These are phyloP conservation scores for Orientallactaga sibirica DNA, from an alignment of 2,797 vertebrate species.

Conservation along the genomic window DNA sequence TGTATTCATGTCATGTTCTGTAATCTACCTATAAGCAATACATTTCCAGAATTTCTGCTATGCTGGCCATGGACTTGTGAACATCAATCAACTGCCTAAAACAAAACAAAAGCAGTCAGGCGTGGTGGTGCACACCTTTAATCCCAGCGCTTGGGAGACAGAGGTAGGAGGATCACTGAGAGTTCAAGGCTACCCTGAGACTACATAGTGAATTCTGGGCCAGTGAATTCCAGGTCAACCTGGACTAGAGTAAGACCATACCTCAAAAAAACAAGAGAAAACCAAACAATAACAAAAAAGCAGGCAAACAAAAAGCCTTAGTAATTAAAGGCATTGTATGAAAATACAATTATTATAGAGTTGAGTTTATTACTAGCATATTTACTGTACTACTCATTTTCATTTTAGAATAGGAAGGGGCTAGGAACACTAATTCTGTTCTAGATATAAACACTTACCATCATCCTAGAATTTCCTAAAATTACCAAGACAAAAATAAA, in stretches of 20 bases:
- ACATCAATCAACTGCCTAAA: background rate
- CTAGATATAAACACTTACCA: background rate
- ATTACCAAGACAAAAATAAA: background rate
- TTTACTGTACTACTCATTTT: background rate
- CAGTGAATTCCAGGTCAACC: no score
- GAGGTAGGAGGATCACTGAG: no score
- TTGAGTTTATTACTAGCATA: background rate
- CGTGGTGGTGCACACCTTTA: no score
- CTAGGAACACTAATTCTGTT: background rate
- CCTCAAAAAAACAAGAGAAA: background rate
- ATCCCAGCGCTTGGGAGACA: no score
- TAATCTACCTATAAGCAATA: background rate
- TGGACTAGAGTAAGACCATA: no score
- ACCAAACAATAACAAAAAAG: background rate
- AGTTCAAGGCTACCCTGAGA: no score
- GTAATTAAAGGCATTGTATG: background rate
- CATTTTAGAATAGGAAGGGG: no score
- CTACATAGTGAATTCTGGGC: no score
- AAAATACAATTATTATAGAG: background rate
- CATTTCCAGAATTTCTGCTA: background rate
- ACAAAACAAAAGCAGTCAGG: background rate
- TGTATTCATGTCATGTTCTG: background rate
- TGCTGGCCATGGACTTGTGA: background rate
- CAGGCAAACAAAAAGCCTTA: background rate
- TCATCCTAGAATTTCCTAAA: conserved; percentile 24